These are phyloP conservation scores for Myotis myotis DNA, from an alignment of 2,797 vertebrate species.

Conservation along the genomic window DNA sequence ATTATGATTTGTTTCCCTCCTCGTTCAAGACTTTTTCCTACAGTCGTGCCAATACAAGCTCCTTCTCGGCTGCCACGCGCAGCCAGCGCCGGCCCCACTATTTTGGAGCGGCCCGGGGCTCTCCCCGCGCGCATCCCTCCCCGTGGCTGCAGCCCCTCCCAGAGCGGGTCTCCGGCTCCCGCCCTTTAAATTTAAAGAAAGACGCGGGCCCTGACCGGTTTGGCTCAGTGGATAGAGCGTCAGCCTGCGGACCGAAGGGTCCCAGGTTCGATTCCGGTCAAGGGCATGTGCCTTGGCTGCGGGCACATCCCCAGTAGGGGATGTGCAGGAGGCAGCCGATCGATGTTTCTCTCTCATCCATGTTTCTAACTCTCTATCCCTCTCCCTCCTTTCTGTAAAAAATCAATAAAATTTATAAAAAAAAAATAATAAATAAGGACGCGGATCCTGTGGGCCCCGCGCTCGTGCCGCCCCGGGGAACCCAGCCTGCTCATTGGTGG, in stretches of 20 bases:
- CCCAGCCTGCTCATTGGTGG: conserved; percentile 79
- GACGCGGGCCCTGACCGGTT: too few relatives aligned
- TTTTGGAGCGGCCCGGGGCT: conserved; percentile 33
- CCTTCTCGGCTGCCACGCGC: conserved; percentile 83
- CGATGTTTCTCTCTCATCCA: too few relatives aligned
- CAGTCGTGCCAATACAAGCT: conserved; percentile 85
- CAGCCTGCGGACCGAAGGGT: too few relatives aligned
- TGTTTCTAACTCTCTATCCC: too few relatives aligned
- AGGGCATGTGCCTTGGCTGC: too few relatives aligned
- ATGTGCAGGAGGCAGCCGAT: too few relatives aligned
- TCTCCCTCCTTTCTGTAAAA: too few relatives aligned
- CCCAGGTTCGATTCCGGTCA: too few relatives aligned
- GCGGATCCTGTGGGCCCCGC: fast-evolving
- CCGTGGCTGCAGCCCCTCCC: background rate
- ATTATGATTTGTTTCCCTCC: conserved; percentile 84
- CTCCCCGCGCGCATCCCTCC: background rate
- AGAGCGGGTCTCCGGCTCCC: background rate
- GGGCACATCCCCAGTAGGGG: too few relatives aligned
- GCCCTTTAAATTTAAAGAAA: background rate
- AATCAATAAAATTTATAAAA: too few relatives aligned
- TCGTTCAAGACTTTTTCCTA: conserved; percentile 86
- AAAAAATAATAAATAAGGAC: too few relatives aligned
- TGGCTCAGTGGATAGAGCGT: too few relatives aligned
- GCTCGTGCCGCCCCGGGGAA: background rate
- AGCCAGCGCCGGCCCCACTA: conserved; percentile 83